Conservation (phyloP, 2,113 vertebrate species). For the Anser brachyrhynchus region DNA sequence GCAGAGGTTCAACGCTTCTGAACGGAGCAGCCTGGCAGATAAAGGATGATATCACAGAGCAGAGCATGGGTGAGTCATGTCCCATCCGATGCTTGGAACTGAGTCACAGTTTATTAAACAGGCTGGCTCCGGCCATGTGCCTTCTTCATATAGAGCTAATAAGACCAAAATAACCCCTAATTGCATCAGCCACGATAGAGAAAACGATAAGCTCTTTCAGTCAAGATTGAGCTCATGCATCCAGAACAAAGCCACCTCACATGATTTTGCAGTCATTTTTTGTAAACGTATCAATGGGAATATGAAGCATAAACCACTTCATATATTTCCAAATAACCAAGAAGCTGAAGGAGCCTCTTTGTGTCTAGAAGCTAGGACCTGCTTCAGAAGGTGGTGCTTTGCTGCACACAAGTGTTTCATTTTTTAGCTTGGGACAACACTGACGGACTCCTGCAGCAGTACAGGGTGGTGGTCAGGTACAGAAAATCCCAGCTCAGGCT, state of each 20-base stretch:
- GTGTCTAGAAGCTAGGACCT: not conserved
- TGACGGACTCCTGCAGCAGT: too few relatives aligned
- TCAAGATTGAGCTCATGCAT: not conserved
- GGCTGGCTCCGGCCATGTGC: not conserved
- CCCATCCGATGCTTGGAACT: not conserved
- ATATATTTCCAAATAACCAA: not conserved
- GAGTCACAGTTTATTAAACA: not conserved
- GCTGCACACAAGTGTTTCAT: too few relatives aligned
- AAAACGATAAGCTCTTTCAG: not conserved
- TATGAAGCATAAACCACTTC: not conserved
- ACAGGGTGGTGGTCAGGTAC: too few relatives aligned
- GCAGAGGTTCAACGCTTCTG: not conserved
- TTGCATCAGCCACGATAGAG: not conserved
- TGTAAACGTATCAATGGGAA: not conserved
- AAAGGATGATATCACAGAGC: not conserved
- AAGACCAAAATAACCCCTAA: not conserved
- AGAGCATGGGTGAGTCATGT: fast-evolving
- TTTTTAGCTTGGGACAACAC: too few relatives aligned
- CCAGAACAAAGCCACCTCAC: not conserved
- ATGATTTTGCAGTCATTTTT: not conserved
- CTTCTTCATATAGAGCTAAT: not conserved
- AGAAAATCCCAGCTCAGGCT: too few relatives aligned
- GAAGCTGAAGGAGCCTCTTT: not conserved
- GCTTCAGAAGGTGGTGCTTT: too few relatives aligned
- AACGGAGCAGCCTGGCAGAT: not conserved